These are phyloP conservation scores for Syngnathus typhle DNA, from an alignment of 2,113 vertebrate genomes.

Conservation along the genomic window DNA sequence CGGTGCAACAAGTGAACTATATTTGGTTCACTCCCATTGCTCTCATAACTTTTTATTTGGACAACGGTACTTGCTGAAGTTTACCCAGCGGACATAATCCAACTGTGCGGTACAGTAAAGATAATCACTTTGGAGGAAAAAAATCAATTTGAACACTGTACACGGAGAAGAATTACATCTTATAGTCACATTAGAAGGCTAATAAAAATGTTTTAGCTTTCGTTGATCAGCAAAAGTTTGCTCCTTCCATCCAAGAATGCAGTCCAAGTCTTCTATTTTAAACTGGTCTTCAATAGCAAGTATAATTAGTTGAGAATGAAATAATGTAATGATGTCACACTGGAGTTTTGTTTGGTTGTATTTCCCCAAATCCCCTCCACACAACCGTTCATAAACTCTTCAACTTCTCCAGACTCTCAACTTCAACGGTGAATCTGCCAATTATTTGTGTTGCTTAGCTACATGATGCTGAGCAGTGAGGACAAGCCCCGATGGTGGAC, in stretches of 20 bases:
- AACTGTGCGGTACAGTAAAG: neutral
- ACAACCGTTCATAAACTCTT: neutral
- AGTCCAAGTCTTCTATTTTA: too few species aligned
- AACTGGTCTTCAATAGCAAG: too few species aligned
- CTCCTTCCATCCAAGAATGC: too few species aligned
- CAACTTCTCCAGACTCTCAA: neutral
- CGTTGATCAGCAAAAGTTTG: too few species aligned
- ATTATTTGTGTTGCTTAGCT: neutral
- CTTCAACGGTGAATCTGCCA: neutral
- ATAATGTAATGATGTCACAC: neutral
- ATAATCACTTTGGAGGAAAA: neutral
- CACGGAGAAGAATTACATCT: neutral
- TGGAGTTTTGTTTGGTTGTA: neutral
- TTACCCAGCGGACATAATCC: neutral
- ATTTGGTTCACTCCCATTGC: neutral
- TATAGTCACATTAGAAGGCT: neutral
- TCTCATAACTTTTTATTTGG: constrained; percentile 1
- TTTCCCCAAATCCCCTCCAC: neutral
- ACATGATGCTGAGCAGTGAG: neutral
- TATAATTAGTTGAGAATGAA: neutral
- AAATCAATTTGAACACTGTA: neutral
- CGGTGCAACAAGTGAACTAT: neutral
- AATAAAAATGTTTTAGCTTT: neutral
- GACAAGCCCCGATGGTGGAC: neutral
- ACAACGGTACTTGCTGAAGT: neutral